Conservation (phyloP, 1,140 invertebrate species). For the Pogonomyrmex barbatus region DNA sequence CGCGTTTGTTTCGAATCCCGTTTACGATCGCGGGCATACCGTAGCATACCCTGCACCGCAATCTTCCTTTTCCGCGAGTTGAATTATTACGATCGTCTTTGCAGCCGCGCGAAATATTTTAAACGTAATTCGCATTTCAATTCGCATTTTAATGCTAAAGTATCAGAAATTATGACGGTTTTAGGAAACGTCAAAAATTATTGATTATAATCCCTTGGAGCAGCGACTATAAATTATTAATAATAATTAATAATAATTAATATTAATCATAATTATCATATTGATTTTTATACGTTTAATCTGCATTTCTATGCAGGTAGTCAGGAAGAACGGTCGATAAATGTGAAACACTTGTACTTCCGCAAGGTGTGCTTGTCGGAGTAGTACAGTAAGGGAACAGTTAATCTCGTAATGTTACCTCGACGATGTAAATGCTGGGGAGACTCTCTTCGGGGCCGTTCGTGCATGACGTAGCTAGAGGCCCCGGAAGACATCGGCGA, state of each 20-base stretch:
- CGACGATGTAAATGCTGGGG: conserved; percentile 49
- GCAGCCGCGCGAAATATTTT: conserved; percentile 11
- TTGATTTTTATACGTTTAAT: not conserved
- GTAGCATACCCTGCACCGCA: conserved; percentile 28
- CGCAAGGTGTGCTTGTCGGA: conserved; percentile 11
- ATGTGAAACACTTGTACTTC: not conserved
- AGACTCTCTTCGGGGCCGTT: conserved; percentile 27
- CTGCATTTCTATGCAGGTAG: not conserved
- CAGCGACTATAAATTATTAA: not conserved
- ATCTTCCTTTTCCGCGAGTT: conserved; percentile 57
- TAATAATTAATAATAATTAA: not conserved
- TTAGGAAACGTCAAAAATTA: not conserved
- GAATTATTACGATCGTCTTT: conserved; percentile 51
- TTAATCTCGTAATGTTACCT: conserved; percentile 60
- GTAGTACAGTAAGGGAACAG: conserved; percentile 33
- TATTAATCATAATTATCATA: not conserved
- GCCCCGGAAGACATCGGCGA: conserved; percentile 53
- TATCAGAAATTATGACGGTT: not conserved
- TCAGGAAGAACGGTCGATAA: not conserved
- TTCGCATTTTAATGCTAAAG: not conserved
- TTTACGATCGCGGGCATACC: conserved; percentile 73
- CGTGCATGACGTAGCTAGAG: conserved; percentile 55
- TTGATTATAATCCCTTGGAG: not conserved
- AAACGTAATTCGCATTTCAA: conserved; percentile 19
- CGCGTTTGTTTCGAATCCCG: conserved; percentile 76